Evolutionary conservation across 2,888 invertebrate species (phyloP).

Genomic region (Tineola bisselliella): DNA sequence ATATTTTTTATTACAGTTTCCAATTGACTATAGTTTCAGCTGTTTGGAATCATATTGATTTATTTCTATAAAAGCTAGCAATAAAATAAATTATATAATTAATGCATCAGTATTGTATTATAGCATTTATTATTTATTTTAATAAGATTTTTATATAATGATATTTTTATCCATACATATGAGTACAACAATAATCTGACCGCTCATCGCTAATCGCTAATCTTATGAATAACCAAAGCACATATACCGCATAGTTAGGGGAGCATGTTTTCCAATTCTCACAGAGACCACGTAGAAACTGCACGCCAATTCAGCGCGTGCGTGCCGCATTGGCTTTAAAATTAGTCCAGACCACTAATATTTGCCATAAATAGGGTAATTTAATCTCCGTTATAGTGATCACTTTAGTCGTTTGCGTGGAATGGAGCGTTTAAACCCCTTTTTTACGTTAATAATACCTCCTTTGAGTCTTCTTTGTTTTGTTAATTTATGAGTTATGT

Average conservation of each 20-base stretch:
- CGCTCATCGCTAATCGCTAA: background rate
- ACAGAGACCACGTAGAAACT: background rate
- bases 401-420: slow-evolving; percentile 4
- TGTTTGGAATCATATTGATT: too few relatives aligned
- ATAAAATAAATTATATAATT: too few relatives aligned
- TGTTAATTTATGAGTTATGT: too few relatives aligned
- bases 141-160: too few relatives aligned
- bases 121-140: too few relatives aligned
- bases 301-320: background rate
- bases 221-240: background rate
- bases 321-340: slow-evolving; percentile 6
- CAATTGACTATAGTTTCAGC: too few relatives aligned
- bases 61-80: too few relatives aligned
- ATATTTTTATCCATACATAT: too few relatives aligned
- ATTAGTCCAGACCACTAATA: slow-evolving; percentile 10
- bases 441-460: background rate
- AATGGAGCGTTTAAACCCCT: background rate
- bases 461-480: background rate
- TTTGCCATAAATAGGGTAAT: slow-evolving; percentile 13
- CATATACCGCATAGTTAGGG: background rate
- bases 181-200: background rate
- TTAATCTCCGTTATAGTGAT: slow-evolving; percentile 2
- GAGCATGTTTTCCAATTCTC: slow-evolving; percentile 7
- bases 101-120: too few relatives aligned
- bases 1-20: too few relatives aligned